A percentile compares a stretch with the other conserved stretches of the same genome.
phyloP scores from a whole-genome alignment of 2,888 invertebrate genomes.

The Tachina lurida region DNA sequence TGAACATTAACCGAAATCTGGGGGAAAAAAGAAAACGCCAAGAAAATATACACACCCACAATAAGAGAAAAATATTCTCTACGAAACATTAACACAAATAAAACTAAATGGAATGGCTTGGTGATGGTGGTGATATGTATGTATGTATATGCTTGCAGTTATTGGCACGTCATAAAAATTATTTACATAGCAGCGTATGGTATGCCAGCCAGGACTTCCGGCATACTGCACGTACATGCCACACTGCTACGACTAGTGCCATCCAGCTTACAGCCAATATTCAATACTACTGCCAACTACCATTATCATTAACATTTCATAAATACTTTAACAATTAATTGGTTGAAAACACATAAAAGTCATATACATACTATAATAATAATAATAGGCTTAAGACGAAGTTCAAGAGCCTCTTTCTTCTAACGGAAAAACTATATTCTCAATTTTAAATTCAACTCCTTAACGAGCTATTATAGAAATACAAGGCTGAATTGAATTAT shows the following conservation, averaged over 20 bases:
- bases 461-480: no score
- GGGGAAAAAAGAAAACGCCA: background rate
- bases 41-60: slow-evolving; percentile 32
- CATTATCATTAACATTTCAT: background rate
- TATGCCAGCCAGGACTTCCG: slow-evolving; percentile 29
- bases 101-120: background rate
- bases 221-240: slow-evolving; percentile 31
- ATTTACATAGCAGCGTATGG: slow-evolving; percentile 59
- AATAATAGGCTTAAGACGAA: background rate
- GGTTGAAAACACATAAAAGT: slow-evolving; percentile 23
- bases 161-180: slow-evolving; percentile 68
- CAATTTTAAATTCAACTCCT: no score
- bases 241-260: background rate
- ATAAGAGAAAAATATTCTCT: background rate
- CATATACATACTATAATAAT: background rate
- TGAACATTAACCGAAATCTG: slow-evolving; percentile 55
- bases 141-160: slow-evolving; percentile 40
- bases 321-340: slow-evolving; percentile 27
- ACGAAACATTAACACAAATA: slow-evolving; percentile 12
- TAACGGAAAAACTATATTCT: no score
- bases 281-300: background rate
- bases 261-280: slow-evolving; percentile 18
- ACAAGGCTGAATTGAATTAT: no score
- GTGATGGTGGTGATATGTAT: background rate
- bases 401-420: background rate